Evolutionary conservation across 1,140 invertebrate species (phyloP), one percentile per base, ranked within the genome.

Genomic region (Drosophila pallidifrons): DNA sequence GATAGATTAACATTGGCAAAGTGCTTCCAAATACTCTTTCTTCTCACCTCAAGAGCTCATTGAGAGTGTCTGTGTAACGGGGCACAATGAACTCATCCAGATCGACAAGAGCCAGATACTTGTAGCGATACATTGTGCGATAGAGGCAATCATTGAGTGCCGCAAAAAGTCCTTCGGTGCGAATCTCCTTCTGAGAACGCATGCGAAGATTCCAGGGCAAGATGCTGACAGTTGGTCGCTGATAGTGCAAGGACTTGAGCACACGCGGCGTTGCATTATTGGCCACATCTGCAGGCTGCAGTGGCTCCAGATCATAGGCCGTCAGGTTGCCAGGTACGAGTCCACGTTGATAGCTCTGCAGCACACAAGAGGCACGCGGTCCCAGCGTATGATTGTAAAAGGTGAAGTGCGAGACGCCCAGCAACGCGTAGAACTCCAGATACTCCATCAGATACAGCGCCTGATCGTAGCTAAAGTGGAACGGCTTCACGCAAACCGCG

Each of bases 71-170:
- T 77, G 97, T 96, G 67, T 95, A 94, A 41, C 96, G 95, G 1
- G 98, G 98, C 73, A 98, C 94, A 69, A 98, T 97, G 81, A 97
- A 97, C 93, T 99, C 98, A 88, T 99, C 98, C 59, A 98, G 94
- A 93, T 99, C 98, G 13, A 98, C 96, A 32, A 98, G 94, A 1
- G 97, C 94, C 10, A 98, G 93, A 93, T 97, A 97, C 43, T 96
- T 95, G 72, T 95, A 97, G 10, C 93, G 93, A 70, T 96, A 96
- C 96, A 98, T 98, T 20, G 96, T 96, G 73, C 98, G 94, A 93
- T 98, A 98, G 41, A 99, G 94, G 92, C 98, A 99, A 93, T 99
- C 98, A 92, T 99, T 98, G 45, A 98, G 94, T 0, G 97, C 97
- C 0, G 97, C 97, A 91, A 99, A 98, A 49, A 98, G 94, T 2